phyloP scores from a whole-genome alignment of 2,888 invertebrate species.

The Loripinus fragilis region DNA sequence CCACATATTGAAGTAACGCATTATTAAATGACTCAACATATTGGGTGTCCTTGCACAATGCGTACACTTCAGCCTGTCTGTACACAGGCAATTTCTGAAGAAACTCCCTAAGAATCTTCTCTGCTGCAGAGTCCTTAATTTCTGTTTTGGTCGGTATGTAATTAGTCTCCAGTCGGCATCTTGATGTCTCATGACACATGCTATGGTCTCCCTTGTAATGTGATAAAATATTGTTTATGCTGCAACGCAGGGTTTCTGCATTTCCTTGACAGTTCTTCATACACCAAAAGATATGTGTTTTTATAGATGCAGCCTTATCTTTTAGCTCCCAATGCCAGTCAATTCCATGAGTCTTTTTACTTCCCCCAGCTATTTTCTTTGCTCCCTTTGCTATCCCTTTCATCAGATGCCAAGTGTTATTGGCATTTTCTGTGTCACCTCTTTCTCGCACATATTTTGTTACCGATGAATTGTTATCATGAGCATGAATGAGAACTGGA shows the following conservation, averaged over 20 bases:
- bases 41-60: slow-evolving; percentile 37
- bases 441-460: slow-evolving; percentile 6
- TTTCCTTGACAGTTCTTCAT: slow-evolving; percentile 19
- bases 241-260: slow-evolving; percentile 3
- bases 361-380: slow-evolving; percentile 23
- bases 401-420: slow-evolving; percentile 29
- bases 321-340: slow-evolving; percentile 26
- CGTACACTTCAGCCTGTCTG: not conserved
- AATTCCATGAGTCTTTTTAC: not conserved
- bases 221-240: slow-evolving; percentile 27
- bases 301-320: slow-evolving; percentile 30
- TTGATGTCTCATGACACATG: not conserved
- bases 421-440: slow-evolving; percentile 11
- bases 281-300: slow-evolving; percentile 26
- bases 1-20: not conserved
- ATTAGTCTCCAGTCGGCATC: not conserved
- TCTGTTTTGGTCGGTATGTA: not conserved
- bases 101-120: not conserved
- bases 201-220: slow-evolving; percentile 27
- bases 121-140: not conserved
- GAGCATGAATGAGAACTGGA: slow-evolving; percentile 20
- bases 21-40: slow-evolving; percentile 46
- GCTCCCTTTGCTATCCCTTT: slow-evolving; percentile 22
- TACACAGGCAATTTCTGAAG: not conserved
- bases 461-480: slow-evolving; percentile 17